These are phyloP conservation scores for Triops cancriformis DNA, from an alignment of 1,140 invertebrate genomes.

Conservation along the genomic window DNA sequence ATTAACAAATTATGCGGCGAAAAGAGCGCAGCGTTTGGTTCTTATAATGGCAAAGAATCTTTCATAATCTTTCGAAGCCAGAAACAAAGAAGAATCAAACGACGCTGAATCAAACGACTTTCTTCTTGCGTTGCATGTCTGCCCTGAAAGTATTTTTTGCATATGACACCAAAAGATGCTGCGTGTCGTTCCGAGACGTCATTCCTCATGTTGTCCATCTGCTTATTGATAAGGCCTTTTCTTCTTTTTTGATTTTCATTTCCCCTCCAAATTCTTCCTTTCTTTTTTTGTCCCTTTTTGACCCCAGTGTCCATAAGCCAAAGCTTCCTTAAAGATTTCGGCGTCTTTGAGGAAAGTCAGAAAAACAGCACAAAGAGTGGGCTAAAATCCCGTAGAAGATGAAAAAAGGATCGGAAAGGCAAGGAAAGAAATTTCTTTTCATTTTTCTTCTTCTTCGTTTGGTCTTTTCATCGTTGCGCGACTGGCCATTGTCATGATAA, in stretches of 20 bases:
- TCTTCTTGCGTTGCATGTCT: too few species aligned
- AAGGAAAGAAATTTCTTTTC: background rate
- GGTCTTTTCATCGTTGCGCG: background rate
- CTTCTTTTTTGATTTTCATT: background rate
- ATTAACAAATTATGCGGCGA: too few species aligned
- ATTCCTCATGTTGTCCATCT: background rate
- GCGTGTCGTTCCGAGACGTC: background rate
- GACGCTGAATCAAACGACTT: background rate
- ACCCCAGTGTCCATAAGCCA: background rate
- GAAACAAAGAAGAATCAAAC: background rate
- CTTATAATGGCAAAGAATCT: too few species aligned
- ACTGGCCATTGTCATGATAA: slow-evolving; percentile 7
- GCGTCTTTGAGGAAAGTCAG: background rate
- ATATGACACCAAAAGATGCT: background rate
- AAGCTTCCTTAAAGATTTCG: background rate
- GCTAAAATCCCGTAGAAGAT: background rate
- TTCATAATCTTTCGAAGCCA: too few species aligned
- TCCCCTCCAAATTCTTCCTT: background rate
- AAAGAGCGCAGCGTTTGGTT: too few species aligned
- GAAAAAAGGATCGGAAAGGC: too few species aligned
- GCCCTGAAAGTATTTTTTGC: background rate
- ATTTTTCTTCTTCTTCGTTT: background rate
- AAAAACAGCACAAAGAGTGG: background rate
- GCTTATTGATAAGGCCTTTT: background rate
- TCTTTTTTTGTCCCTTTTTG: background rate